Conservation (phyloP, 2,888 invertebrate species). For the Allacma fusca region DNA sequence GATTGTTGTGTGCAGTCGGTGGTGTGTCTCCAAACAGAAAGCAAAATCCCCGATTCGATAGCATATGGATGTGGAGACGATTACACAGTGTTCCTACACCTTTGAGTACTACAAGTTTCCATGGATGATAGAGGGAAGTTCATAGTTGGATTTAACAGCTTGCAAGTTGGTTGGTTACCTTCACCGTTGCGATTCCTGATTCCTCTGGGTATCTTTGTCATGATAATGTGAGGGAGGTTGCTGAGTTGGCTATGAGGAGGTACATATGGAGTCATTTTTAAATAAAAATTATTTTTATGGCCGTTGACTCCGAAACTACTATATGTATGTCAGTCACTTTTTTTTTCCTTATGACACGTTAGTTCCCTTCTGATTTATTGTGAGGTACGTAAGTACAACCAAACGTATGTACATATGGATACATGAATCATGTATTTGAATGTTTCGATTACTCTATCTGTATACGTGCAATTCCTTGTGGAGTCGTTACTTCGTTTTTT, state of each 20-base stretch:
- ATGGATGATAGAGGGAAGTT: no score
- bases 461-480: not conserved
- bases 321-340: not conserved
- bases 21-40: conserved; percentile 24
- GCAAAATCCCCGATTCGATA: not conserved
- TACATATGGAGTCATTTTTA: not conserved
- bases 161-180: not conserved
- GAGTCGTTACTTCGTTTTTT: conserved; percentile 10
- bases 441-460: conserved; percentile 1
- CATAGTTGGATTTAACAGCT: no score
- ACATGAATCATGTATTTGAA: not conserved
- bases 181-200: not conserved
- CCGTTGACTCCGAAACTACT: not conserved
- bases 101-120: no score
- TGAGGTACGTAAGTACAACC: no score
- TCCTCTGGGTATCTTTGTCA: not conserved
- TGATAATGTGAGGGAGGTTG: not conserved
- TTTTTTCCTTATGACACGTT: not conserved
- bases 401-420: no score
- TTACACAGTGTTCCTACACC: no score
- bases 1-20: conserved; percentile 16
- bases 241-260: not conserved
- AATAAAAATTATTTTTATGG: conserved; percentile 4
- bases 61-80: no score
- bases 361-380: not conserved